phyloP scores from a whole-genome alignment of 2,113 vertebrate species.

The Crotophaga sulcirostris region DNA sequence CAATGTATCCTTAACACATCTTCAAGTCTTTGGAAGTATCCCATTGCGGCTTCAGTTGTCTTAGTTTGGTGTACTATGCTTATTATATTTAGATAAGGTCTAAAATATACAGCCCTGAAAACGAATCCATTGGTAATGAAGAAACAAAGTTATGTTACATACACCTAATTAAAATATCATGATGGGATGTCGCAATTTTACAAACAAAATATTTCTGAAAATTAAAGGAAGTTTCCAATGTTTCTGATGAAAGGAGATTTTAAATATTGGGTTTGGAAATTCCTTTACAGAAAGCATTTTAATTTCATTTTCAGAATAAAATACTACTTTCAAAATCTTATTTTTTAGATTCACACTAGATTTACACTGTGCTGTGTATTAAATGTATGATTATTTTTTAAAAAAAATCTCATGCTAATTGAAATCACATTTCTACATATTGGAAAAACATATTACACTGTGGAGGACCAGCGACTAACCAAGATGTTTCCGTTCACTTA shows the following conservation, averaged over 20 bases:
- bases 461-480: neutral
- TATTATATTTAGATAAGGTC: neutral
- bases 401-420: neutral
- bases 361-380: neutral
- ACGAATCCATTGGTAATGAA: neutral
- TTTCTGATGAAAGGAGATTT: neutral
- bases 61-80: neutral
- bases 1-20: neutral
- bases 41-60: neutral
- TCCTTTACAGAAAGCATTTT: neutral
- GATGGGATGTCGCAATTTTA: neutral
- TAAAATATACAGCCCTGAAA: neutral
- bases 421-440: neutral
- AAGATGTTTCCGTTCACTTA: neutral
- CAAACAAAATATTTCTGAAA: neutral
- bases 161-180: neutral
- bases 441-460: neutral
- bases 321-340: neutral
- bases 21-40: neutral
- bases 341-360: neutral
- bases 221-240: neutral
- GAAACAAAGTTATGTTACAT: neutral
- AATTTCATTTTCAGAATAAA: neutral
- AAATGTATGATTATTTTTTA: neutral
- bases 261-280: neutral